A percentile compares a stretch with the other conserved stretches of the same genome.
Conservation (phyloP, 2,113 vertebrate species). For the Labrus mixtus region DNA sequence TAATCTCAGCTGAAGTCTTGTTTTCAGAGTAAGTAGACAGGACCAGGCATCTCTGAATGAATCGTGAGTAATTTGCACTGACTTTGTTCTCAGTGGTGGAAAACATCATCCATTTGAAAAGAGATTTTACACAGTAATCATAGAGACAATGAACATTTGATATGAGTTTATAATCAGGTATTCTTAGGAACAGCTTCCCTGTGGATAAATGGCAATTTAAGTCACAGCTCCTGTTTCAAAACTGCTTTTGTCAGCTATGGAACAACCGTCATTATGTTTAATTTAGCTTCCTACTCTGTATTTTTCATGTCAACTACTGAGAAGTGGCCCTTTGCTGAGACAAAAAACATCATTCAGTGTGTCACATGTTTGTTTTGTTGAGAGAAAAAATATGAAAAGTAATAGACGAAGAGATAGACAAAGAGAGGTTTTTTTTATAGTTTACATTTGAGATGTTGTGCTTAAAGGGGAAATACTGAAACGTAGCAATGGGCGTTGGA, state of each 20-base stretch:
- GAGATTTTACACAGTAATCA: background rate
- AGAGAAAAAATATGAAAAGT: background rate
- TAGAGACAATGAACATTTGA: background rate
- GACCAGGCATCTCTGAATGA: slow-evolving; percentile 16
- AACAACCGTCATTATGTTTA: background rate
- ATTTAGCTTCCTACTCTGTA: background rate
- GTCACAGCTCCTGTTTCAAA: background rate
- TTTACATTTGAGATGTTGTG: too few relatives aligned
- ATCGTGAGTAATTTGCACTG: slow-evolving; percentile 32
- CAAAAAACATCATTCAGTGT: background rate
- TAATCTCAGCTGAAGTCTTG: slow-evolving; percentile 43
- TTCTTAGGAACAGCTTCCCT: slow-evolving; percentile 6
- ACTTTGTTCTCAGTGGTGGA: background rate
- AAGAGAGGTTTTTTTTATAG: too few relatives aligned
- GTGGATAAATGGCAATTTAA: background rate
- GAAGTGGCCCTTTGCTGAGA: background rate
- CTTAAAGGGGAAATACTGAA: too few relatives aligned
- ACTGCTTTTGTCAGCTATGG: background rate
- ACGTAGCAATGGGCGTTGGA: too few relatives aligned
- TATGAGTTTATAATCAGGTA: slow-evolving; percentile 15
- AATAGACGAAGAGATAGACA: background rate
- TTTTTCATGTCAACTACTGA: background rate
- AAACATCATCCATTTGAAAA: slow-evolving; percentile 19
- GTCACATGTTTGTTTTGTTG: background rate
- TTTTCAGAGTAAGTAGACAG: slow-evolving; percentile 29